Base-by-base conservation (phyloP, 2,888 invertebrate species). In the Philaethria dido region DNA sequence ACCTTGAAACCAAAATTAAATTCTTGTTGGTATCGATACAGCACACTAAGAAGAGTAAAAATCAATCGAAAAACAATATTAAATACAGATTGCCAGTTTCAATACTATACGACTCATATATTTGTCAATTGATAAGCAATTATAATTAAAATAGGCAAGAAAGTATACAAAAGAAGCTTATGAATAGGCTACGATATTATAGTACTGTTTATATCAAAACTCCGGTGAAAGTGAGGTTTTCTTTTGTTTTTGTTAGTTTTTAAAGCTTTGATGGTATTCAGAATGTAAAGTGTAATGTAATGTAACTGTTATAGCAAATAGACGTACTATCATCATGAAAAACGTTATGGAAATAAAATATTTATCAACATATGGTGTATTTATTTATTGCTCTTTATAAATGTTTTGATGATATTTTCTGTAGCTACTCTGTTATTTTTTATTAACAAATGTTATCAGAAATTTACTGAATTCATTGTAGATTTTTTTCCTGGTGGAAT, bases 281-380 rank as follows among this genome's bases (percentile, higher is more conserved):
- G 20, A 60, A 36, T 54, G 42, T 55, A 16, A 57, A 39, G 8
- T 29, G 25, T 59, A 39, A 83, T 86, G 83, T 87, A 87, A 86
- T 85, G 85, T 86, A 84, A 80, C 48, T 66, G 78, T 81, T 67
- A 78, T 85, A 85, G 76, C 69, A 78, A 80, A 84, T 83, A 79
- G 59, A 82, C 81, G 75, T 84, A 79, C 86, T 84, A 78, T 81
- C 73, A 66, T 48, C 61, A 3, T 16, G 29, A 64, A 66, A 61
- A 62, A 22, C 36, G 69, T 69, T 60, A 76, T 75, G 76, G 57
- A 75, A 87, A 86, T 86, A 86, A 87, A 88, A 78, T 80, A 79
- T 83, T 80, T 71, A 71, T 50, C 62, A 62, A 57, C 57, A 68
- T 25, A 25, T 22, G 9, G 50, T 55, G 22, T 66, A 44, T 62